A percentile compares a stretch with the other conserved stretches of the same genome.
phyloP scores from a whole-genome alignment of 1,140 invertebrate species.

The Myzus persicae region DNA sequence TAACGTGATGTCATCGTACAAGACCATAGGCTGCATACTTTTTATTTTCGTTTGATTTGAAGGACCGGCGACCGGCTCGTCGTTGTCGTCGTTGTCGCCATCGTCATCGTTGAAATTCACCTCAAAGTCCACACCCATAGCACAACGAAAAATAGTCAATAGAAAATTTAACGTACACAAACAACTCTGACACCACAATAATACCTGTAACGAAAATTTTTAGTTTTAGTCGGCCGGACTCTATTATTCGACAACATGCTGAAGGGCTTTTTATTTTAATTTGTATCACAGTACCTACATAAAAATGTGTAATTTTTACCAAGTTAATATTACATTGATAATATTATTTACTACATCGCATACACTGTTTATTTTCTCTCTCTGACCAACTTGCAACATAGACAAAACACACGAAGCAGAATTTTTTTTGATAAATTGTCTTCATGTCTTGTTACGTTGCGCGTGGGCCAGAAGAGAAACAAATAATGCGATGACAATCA shows the following conservation, averaged over 20 bases:
- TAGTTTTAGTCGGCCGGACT: no score
- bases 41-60: neutral
- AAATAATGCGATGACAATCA: neutral
- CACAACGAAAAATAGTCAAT: neutral
- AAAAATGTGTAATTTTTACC: no score
- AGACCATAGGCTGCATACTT: neutral
- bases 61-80: neutral
- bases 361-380: no score
- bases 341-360: no score
- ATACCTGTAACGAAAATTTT: neutral
- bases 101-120: neutral
- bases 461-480: neutral
- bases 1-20: neutral
- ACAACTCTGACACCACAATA: neutral
- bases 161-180: slow-evolving; percentile 11
- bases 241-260: no score
- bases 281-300: no score
- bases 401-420: no score
- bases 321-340: no score
- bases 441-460: neutral
- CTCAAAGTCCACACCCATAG: neutral
- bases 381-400: no score
- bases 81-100: neutral
- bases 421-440: no score
- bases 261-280: no score